Percentiles rank a stretch among this genome's conserved stretches.
These are phyloP conservation scores for Pachycephus smyrnensis DNA, from an alignment of 2,888 invertebrate species.

Conservation along the genomic window DNA sequence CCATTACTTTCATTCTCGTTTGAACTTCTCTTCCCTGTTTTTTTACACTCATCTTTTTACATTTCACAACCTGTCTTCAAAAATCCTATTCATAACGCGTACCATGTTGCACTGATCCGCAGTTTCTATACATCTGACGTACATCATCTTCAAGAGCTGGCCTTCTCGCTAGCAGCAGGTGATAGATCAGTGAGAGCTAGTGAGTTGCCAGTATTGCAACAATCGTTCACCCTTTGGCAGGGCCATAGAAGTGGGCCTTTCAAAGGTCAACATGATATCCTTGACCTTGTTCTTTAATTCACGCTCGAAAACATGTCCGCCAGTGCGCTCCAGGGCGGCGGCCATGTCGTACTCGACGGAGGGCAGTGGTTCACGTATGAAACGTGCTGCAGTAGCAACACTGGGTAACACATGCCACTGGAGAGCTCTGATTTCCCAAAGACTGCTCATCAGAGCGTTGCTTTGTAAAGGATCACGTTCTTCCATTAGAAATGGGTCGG, in stretches of 20 bases:
- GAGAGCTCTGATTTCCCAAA: conserved; percentile 92
- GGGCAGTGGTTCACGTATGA: conserved; percentile 77
- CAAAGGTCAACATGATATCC: conserved; percentile 81
- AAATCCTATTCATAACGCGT: background rate
- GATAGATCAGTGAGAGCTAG: conserved; percentile 45
- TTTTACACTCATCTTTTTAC: conserved; percentile 9
- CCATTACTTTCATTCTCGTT: background rate
- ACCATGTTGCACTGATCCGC: background rate
- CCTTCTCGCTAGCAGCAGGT: background rate
- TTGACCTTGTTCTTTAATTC: conserved; percentile 82
- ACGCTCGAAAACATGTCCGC: conserved; percentile 80
- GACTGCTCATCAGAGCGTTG: conserved; percentile 86
- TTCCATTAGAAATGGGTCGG: conserved; percentile 88
- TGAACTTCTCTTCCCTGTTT: conserved; percentile 2
- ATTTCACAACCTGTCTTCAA: conserved; percentile 1
- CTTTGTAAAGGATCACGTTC: conserved; percentile 84
- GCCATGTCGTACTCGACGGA: conserved; percentile 78
- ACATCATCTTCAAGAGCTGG: background rate
- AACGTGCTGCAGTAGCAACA: conserved; percentile 79
- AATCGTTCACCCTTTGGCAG: conserved; percentile 75
- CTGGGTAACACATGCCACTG: conserved; percentile 80
- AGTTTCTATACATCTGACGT: background rate
- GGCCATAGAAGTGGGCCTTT: conserved; percentile 75
- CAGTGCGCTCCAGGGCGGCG: conserved; percentile 74
- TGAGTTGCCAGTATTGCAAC: conserved; percentile 77